Base-by-base conservation (phyloP, 2,888 invertebrate genomes). In the Ennomos fuscantarius region DNA sequence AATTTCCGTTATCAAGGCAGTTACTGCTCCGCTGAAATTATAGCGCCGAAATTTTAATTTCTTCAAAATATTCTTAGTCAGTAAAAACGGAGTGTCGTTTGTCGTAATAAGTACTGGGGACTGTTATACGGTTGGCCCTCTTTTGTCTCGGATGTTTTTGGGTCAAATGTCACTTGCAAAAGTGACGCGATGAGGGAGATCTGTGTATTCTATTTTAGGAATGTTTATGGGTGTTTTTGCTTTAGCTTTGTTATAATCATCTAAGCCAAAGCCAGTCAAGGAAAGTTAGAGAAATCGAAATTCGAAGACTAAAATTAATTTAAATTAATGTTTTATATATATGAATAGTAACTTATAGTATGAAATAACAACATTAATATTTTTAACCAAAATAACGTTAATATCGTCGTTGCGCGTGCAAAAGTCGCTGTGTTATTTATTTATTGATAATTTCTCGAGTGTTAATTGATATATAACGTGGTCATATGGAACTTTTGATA, bases 1-100 rank as follows among this genome's bases (percentile, higher is more conserved):
- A 66, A 69, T 69, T 62, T 57, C 46, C 62, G 65, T 63, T 69
- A 69, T 69, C 66, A 63, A 58, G 48, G 55, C 62, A 59, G 60
- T 61, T 39, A 62, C 61, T 54, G 60, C 52, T 41, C 46, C 44
- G 44, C 54, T 48, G 32, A 61, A 61, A 60, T 63, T 63, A 65
- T 58, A 57, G 58, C 58, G 50, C 55, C 58, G 53, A 65, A 67
- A 69, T 63, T 65, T 67, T 64, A 67, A 69, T 67, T 67, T 55
- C 65, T 58, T 55, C 58, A 55, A 62, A 66, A 66, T 64, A 69
- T 66, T 63, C 62, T 60, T 61, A 67, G 58, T 62, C 64, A 60
- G 60, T 60, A 58, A 63, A 64, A 63, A 60, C 51, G 58, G 45
- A 44, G 55, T 54, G 58, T 57, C 60, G 32, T 55, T 60, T 62